Evolutionary conservation across 2,113 vertebrate species (phyloP), one percentile per base, ranked within the genome.

Genomic region (Vidua macroura): DNA sequence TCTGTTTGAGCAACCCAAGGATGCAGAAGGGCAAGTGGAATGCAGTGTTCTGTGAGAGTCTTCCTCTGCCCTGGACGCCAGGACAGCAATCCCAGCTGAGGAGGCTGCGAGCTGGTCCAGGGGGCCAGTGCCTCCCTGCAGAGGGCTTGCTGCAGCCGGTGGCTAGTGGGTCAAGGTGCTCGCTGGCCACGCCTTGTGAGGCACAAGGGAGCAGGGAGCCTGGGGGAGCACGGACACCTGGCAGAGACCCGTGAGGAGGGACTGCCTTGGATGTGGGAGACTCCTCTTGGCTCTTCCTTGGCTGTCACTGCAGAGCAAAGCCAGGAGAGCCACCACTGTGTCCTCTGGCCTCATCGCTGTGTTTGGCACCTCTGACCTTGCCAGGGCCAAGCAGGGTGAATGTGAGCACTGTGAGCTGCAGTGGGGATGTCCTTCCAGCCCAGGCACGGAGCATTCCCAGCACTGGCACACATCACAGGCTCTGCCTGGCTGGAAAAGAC

Each of bases 381-480:
- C n/a, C 30, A 16, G 21, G 10, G 24, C 25, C 1, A 0, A 1
- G 12, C 21, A 24, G 43, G 9, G 19, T 30, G 76, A 30, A 3
- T 2, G 3, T 10, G 33, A 55, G 35, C 1, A 0, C 62, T 21
- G 74, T 33, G 35, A 35, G 59, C 72, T 69, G 67, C 41, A 70
- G 73, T 66, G 72, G n/a, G 83, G 51, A 33, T 41, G 31, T 23
- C 48, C n/a, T 15, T 28, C 55, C 72, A 83, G 13, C 53, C 46
- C 4, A 18, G 52, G 22, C 43, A 58, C 43, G 12, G 64, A 53
- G 37, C 69, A 64, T 64, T 41, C 64, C 21, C 73, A 51, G 74
- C 39, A 35, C 37, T 46, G 66, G 0, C 68, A 41, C 25, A 52
- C 35, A 63, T 8, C 23, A 13, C 58, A 59, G 64, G 43, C 73